These are phyloP conservation scores for Leptinotarsa defecta DNA, from an alignment of 1,140 invertebrate genomes.

Conservation along the genomic window DNA sequence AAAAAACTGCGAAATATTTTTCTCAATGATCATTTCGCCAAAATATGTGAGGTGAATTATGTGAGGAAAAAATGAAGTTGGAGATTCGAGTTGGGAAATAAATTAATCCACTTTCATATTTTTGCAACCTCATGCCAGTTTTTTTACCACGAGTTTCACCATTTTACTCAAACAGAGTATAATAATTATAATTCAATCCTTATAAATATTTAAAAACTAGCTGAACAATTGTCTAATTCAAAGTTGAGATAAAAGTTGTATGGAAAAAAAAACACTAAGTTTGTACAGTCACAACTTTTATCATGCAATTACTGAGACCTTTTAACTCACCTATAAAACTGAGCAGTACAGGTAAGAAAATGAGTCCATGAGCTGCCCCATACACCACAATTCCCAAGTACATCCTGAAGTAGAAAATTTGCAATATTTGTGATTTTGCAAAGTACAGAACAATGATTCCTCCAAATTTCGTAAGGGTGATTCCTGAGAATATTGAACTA, in stretches of 20 bases:
- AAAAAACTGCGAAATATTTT: too few species aligned
- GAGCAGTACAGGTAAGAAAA: slow-evolving; percentile 94
- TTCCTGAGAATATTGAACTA: slow-evolving; percentile 94
- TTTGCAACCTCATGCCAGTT: too few species aligned
- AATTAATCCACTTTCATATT: too few species aligned
- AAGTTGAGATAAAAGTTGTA: background rate
- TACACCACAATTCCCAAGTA: slow-evolving; percentile 95
- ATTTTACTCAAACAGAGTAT: background rate
- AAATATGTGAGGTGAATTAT: too few species aligned
- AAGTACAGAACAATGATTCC: slow-evolving; percentile 94
- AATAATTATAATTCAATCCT: background rate
- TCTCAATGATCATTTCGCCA: too few species aligned
- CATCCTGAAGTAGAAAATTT: slow-evolving; percentile 98
- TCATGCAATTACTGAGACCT: slow-evolving; percentile 18
- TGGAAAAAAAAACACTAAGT: background rate
- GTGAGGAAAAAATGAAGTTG: too few species aligned
- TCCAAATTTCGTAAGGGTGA: slow-evolving; percentile 95
- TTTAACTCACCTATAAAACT: slow-evolving; percentile 89
- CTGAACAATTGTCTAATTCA: background rate
- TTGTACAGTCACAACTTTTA: background rate
- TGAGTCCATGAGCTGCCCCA: slow-evolving; percentile 93
- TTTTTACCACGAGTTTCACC: background rate
- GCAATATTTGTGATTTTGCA: slow-evolving; percentile 96
- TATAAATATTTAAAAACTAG: background rate
- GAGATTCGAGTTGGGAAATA: too few species aligned